Evolutionary conservation across 2,113 vertebrate species (phyloP).

Genomic region (Baryphthengus martii): DNA sequence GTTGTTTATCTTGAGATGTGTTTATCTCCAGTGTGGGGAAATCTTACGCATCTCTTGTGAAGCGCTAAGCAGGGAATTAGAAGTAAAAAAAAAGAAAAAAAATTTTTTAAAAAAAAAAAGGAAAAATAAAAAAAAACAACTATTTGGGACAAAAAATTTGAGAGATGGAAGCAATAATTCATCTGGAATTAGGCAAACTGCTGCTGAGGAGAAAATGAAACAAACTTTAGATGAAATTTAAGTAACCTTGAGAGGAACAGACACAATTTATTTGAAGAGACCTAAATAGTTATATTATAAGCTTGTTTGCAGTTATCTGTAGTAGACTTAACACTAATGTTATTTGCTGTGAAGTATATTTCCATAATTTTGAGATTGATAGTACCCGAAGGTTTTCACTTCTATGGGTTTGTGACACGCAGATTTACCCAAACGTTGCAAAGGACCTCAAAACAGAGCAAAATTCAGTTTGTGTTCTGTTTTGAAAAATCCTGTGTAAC

Average conservation of each 20-base stretch:
- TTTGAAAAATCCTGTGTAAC: background rate
- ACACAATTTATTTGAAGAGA: background rate
- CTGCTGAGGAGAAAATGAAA: background rate
- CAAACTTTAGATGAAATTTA: background rate
- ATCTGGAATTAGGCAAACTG: background rate
- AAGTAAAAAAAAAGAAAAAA: no score
- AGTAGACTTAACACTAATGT: background rate
- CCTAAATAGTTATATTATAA: background rate
- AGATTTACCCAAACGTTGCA: background rate
- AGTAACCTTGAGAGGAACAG: background rate
- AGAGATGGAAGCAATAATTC: background rate
- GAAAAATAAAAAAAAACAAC: background rate
- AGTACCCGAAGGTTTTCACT: background rate
- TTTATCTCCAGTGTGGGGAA: background rate
- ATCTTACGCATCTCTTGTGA: background rate
- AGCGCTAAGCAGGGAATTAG: background rate
- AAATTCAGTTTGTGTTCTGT: background rate
- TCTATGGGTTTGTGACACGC: background rate
- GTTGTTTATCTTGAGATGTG: background rate
- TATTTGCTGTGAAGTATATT: background rate
- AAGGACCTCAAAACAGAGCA: background rate
- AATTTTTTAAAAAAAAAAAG: no score
- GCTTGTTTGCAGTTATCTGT: background rate
- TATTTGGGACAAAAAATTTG: background rate
- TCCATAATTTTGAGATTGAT: background rate